Evolutionary conservation across 2,888 invertebrate species (phyloP), one percentile per base, ranked within the genome.

Genomic region (Philaethria dido): DNA sequence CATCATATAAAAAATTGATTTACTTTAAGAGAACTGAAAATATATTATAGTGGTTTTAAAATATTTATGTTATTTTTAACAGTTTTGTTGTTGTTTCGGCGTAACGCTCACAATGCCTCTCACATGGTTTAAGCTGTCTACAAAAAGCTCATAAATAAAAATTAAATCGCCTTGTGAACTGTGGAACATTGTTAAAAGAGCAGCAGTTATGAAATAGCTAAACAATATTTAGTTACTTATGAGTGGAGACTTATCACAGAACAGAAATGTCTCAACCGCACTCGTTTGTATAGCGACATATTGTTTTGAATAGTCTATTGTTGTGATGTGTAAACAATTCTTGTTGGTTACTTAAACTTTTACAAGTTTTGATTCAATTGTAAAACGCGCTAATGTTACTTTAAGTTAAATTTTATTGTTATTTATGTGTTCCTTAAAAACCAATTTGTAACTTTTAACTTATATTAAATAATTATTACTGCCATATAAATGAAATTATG

Each of bases 241-340:
- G 52, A 52, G 64, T 33, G 16, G 48, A 55, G 64, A 57, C 50
- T 67, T 64, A 67, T 59, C 60, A 69, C 42, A 62, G 64, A 67
- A 55, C 45, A 57, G 55, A 54, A 67, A 69, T 64, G 64, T 67
- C 67, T 67, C 47, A 66, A 63, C 64, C 64, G 36, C 52, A 47
- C 64, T 48, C 79, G 79, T 82, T 82, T 83, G 82, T 85, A 83
- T 82, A 81, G 81, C 81, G 80, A 82, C 83, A 82, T 82, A 84
- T 86, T 87, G 81, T 86, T 77, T 82, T 80, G 79, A 84, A 84
- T 83, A 79, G 76, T 72, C 81, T 80, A 85, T 86, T 88, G 87
- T 89, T 59, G 48, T 62, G n/a, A 16, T 60, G 33, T 50, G 48
- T 62, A 47, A 71, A 71, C 66, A 69, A 62, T 45, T 61, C 42